phyloP scores from a whole-genome alignment of 1,140 invertebrate genomes.

The Dendrolimus kikuchii region DNA sequence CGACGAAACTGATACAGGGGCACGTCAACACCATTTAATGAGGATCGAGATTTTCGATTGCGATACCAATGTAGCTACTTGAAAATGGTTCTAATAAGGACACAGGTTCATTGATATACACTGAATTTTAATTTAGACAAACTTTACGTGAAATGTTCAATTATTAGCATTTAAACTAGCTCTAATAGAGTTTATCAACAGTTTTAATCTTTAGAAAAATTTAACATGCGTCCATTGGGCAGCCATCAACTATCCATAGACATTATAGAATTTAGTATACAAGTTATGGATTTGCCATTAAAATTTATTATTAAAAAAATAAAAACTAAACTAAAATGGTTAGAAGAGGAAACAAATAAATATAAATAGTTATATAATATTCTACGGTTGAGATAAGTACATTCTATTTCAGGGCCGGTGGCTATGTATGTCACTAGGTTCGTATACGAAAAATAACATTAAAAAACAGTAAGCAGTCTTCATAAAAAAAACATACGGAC shows the following conservation, averaged over 20 bases:
- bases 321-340: no score
- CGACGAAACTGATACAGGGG: slow-evolving; percentile 27
- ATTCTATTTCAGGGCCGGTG: no score
- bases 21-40: slow-evolving; percentile 50
- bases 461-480: no score
- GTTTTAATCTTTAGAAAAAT: slow-evolving; percentile 22
- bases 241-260: slow-evolving; percentile 33
- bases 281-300: slow-evolving; percentile 42
- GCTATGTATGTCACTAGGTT: no score
- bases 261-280: slow-evolving; percentile 38
- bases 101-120: no score
- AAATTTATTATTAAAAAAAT: background rate
- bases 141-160: slow-evolving; percentile 2
- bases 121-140: background rate
- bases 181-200: slow-evolving; percentile 20
- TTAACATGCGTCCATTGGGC: slow-evolving; percentile 41
- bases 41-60: slow-evolving; percentile 35
- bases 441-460: no score
- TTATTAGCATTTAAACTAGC: background rate
- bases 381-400: no score
- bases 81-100: no score
- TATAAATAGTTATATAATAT: no score
- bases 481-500: no score
- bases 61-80: slow-evolving; percentile 4
- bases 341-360: no score